Conservation (phyloP, 2,888 invertebrate genomes). For the Eilema caniola region DNA sequence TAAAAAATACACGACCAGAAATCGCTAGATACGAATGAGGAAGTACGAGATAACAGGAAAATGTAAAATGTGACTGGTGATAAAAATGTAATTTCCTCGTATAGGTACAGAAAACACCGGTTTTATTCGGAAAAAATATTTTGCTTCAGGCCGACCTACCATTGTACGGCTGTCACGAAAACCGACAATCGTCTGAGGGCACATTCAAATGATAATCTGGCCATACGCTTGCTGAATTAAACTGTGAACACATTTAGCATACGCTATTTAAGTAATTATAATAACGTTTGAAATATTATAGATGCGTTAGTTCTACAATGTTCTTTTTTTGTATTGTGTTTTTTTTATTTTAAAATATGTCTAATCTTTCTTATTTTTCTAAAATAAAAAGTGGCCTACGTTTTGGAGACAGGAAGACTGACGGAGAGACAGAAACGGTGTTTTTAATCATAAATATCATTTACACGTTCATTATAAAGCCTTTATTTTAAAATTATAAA, state of each 20-base stretch:
- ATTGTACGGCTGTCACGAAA: constrained; percentile 81
- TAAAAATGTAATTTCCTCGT: constrained; percentile 77
- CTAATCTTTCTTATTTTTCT: too few relatives aligned
- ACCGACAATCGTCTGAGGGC: constrained; percentile 83
- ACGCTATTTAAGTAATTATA: constrained; percentile 49
- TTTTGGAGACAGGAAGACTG: background rate
- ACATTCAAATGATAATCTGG: constrained; percentile 85
- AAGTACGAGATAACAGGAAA: constrained; percentile 60
- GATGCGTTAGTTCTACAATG: constrained; percentile 47
- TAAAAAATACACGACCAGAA: constrained; percentile 51
- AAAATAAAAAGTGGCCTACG: too few relatives aligned
- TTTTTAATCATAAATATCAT: background rate
- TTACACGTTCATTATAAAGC: background rate
- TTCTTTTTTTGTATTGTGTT: background rate
- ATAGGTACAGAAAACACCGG: constrained; percentile 67
- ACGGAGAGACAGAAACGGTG: background rate
- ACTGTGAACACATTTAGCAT: constrained; percentile 52
- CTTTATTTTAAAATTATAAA: background rate
- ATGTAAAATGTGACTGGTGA: constrained; percentile 70
- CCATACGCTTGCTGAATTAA: constrained; percentile 81
- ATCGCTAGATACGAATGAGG: constrained; percentile 55
- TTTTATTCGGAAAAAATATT: constrained; percentile 75
- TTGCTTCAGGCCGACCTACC: constrained; percentile 70
- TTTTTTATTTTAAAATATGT: background rate
- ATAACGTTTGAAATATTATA: constrained; percentile 36